Evolutionary conservation across 2,888 invertebrate genomes (phyloP), one percentile per base, ranked within the genome.

Genomic region (Diplazon laetatorius): DNA sequence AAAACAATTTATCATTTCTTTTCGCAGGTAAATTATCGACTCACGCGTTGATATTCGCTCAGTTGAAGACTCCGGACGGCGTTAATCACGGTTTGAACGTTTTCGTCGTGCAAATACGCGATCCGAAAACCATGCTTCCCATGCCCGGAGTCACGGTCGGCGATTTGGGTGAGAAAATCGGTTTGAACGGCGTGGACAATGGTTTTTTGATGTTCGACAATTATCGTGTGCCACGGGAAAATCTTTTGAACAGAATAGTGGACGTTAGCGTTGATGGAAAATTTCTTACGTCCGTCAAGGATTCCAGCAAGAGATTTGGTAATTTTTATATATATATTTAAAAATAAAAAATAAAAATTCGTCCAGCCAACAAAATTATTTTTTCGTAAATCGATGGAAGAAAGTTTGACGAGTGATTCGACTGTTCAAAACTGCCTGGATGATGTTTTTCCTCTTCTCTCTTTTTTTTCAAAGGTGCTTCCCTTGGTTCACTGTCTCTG

Each of bases 91-190:
- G 98, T 0, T 92, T 99, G 5, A 97, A 98, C 90, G 93, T 95
- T 0, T 99, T 99, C 88, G 92, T 98, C n/a, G 96, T 97, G 12
- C 97, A 96, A 0, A 93, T 99, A 77, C 92, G 98, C 2, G 95
- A 97, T 90, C 93, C 95, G 0, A 91, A 93, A 73, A 96, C 96
- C 0, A 89, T 96, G 86, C 87, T 93, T 66, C 93, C 97, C 0
- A 94, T 92, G 86, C 94, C 96, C 0, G 97, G 98, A 0, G 94
- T 99, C 0, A 94, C 93, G 0, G 95, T 98, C 0, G 98, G 98
- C 0, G 98, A 99, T 89, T 94, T 99, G 92, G 99, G 99, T 0
- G 96, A 96, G 89, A 99, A 99, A 91, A 93, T 97, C 48, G 98
- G 97, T 0, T 93, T 97, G 8, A 97, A 98, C 91, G 98, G 97